A percentile compares a stretch with the other conserved stretches of the same genome.
Conservation (phyloP, 2,888 invertebrate genomes). For the Opisthograptis luteolata region DNA sequence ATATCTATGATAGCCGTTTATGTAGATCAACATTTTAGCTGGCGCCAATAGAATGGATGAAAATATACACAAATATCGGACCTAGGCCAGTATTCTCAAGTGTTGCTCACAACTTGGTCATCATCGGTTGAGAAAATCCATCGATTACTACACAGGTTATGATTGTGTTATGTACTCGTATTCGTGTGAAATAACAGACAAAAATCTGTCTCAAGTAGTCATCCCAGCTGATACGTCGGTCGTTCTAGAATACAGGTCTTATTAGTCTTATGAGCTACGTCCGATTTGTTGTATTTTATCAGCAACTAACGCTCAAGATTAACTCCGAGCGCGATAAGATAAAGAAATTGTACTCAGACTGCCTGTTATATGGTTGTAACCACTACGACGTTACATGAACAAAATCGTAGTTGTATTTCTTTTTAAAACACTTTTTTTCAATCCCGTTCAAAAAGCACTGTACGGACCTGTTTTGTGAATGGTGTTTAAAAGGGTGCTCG, state of each 20-base stretch:
- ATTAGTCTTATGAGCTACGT: slow-evolving; percentile 10
- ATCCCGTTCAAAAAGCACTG: not conserved
- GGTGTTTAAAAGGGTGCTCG: slow-evolving; percentile 3
- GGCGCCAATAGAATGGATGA: too few relatives aligned
- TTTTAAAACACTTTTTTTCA: not conserved
- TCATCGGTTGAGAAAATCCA: too few relatives aligned
- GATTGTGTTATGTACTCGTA: not conserved
- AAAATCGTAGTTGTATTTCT: too few relatives aligned
- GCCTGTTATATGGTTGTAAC: not conserved
- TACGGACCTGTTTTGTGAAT: not conserved
- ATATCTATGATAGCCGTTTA: too few relatives aligned
- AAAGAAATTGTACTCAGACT: slow-evolving; percentile 9
- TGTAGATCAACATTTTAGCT: too few relatives aligned
- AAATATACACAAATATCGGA: too few relatives aligned
- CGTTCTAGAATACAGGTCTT: not conserved
- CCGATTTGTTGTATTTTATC: slow-evolving; percentile 16
- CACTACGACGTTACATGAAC: not conserved
- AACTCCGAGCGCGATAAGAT: slow-evolving; percentile 23
- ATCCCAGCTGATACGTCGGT: too few relatives aligned
- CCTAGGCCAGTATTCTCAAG: too few relatives aligned
- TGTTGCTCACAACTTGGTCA: too few relatives aligned
- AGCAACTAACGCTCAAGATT: slow-evolving; percentile 22
- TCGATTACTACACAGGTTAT: too few relatives aligned
- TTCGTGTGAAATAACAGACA: not conserved
- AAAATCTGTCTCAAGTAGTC: too few relatives aligned